A percentile compares a stretch with the other conserved stretches of the same genome.
phyloP scores from a whole-genome alignment of 2,113 vertebrate species.

The Thunnus thynnus region DNA sequence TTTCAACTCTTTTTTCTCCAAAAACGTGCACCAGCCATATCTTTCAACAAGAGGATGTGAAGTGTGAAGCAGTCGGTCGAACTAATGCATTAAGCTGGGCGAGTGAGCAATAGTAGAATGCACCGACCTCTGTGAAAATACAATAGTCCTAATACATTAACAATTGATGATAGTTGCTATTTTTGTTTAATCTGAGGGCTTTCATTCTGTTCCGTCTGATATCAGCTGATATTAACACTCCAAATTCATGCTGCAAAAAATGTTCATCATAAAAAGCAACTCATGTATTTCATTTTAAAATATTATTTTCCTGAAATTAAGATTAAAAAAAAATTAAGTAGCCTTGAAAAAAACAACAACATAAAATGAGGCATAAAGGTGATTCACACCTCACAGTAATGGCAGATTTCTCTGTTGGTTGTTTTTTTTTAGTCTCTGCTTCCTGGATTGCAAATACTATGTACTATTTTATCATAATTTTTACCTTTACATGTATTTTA shows the following conservation, averaged over 20 bases:
- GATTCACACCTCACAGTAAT: neutral
- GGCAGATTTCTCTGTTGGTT: no score
- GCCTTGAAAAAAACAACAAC: no score
- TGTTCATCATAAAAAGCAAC: neutral
- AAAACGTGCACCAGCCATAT: neutral
- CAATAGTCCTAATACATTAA: neutral
- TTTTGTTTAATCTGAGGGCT: neutral
- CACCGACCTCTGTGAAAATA: neutral
- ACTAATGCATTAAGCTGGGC: neutral
- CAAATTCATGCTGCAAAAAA: neutral
- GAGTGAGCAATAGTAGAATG: rapidly evolving
- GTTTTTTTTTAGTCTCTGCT: neutral
- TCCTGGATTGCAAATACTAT: neutral
- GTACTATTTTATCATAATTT: neutral
- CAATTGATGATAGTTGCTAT: neutral
- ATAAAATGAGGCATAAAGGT: no score
- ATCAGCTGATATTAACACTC: neutral
- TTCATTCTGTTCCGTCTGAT: neutral
- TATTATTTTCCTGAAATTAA: neutral
- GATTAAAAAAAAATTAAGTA: neutral
- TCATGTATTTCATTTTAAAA: neutral
- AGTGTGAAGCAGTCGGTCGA: constrained; percentile 5
- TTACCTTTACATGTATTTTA: neutral
- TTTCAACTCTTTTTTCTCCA: constrained; percentile 36
- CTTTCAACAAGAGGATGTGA: neutral